Conservation (phyloP, 2,113 vertebrate species). For the Psettodes erumei region DNA sequence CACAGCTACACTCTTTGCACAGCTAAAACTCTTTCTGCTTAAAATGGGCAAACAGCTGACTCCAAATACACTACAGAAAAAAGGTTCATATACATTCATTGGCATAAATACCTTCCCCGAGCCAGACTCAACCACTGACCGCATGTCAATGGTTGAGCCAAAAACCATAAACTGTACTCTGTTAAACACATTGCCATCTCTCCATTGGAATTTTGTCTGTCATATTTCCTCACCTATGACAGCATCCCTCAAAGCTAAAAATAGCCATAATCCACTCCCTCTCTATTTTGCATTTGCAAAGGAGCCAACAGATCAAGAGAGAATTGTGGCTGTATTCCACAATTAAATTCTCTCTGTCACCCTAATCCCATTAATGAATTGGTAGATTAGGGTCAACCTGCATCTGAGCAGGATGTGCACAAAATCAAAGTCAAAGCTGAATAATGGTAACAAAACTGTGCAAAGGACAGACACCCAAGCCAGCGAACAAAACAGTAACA, state of each 20-base stretch:
- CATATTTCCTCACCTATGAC: background rate
- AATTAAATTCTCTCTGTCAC: constrained; percentile 17
- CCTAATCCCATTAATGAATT: constrained; percentile 49
- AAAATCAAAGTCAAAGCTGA: constrained; percentile 23
- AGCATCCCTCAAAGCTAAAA: constrained; percentile 5
- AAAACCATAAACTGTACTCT: background rate
- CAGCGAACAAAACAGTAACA: too few species aligned
- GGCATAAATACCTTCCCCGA: background rate
- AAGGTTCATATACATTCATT: background rate
- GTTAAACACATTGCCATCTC: background rate
- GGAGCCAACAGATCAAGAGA: constrained; percentile 17
- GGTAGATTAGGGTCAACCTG: constrained; percentile 35
- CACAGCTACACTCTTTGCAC: too few species aligned
- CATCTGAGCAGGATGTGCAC: background rate
- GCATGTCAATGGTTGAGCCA: background rate
- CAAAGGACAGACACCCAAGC: background rate
- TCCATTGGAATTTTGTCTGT: background rate
- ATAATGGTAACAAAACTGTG: background rate
- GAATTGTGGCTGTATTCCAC: constrained; percentile 14
- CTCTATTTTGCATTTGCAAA: constrained; percentile 10
- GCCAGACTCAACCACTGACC: too few species aligned
- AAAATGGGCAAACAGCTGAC: too few species aligned
- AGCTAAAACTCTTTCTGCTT: too few species aligned
- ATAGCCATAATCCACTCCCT: constrained; percentile 13
- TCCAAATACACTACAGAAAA: too few species aligned